A percentile compares a stretch with the other conserved stretches of the same genome.
These are phyloP conservation scores for Erpetoichthys calabaricus DNA, from an alignment of 2,797 vertebrate genomes.

Conservation along the genomic window DNA sequence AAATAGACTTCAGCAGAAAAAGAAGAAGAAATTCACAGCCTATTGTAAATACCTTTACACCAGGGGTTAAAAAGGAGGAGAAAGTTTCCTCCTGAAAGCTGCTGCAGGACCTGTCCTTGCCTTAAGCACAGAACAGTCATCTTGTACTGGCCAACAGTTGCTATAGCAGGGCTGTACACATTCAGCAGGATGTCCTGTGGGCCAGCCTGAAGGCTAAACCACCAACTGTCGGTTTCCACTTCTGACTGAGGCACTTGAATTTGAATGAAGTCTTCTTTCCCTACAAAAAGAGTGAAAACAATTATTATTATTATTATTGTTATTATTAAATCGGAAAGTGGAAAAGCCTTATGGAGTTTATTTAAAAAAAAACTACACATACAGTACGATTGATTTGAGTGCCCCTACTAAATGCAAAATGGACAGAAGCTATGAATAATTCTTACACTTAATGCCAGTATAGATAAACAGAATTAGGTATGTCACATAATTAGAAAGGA, in stretches of 20 bases:
- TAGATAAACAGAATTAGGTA: neutral
- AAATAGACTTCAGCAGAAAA: too few relatives aligned
- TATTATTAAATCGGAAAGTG: too few relatives aligned
- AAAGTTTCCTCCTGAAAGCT: slow-evolving; percentile 24
- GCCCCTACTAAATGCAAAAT: neutral
- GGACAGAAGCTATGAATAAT: neutral
- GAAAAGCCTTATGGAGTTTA: too few relatives aligned
- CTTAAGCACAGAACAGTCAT: slow-evolving; percentile 33
- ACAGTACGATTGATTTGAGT: neutral
- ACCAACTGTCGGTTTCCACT: slow-evolving; percentile 34
- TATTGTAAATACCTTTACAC: slow-evolving; percentile 41
- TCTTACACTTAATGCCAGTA: neutral
- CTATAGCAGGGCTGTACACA: slow-evolving; percentile 43
- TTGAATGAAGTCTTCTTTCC: slow-evolving; percentile 31
- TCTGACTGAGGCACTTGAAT: slow-evolving; percentile 29
- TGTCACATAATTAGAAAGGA: too few relatives aligned
- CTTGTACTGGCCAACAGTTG: slow-evolving; percentile 40
- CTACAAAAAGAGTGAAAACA: slow-evolving; percentile 19
- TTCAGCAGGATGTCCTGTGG: slow-evolving; percentile 42
- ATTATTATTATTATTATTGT: neutral
- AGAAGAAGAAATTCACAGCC: too few relatives aligned
- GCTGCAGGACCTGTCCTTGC: slow-evolving; percentile 29
- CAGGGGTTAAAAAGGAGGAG: slow-evolving; percentile 58
- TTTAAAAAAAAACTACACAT: neutral
- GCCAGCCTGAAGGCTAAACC: slow-evolving; percentile 36